Evolutionary conservation across 2,113 vertebrate genomes (phyloP), one percentile per base, ranked within the genome.

Genomic region (Perca schrenkii): DNA sequence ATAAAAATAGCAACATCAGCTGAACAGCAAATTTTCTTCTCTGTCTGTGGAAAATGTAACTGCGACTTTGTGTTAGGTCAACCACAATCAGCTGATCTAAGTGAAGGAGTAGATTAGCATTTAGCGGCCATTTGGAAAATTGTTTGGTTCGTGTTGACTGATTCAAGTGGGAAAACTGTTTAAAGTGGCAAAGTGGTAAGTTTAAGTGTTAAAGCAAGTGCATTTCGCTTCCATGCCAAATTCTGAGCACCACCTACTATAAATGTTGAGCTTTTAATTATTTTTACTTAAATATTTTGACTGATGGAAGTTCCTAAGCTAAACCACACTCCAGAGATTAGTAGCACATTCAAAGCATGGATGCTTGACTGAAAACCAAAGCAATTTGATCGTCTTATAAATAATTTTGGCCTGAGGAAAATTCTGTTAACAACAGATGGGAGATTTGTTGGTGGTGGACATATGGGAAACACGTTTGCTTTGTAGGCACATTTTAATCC

Each of bases 281-380:
- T 61, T 81, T 77, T 47, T 57, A 22, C 60, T 66, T 43, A 2
- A 25, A n/a, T 25, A 2, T 65, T 74, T 72, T 72, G 71, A 86
- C 83, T 60, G 69, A 74, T 21, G 40, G 43, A 36, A 58, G 73
- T 82, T 77, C 61, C 65, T 36, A 1, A 79, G 14, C 43, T 66
- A 49, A 56, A 36, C 49, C 10, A 36, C 64, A 77, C 79, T n/a
- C 46, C 43, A 50, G 76, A 88, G 69, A 89, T 86, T 75, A 63
- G 80, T 43, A 80, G 73, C 82, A 79, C 75, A 60, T 78, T 81
- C 19, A 40, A 73, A 86, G 73, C 66, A 73, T 84, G 85, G 49
- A 84, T 60, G 68, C 80, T 80, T 76, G 84, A 91, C 90, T 93
- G 88, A 91, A 90, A 82, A 92, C 80, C 83, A 90, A 91, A 91